Percentiles rank a stretch among this genome's conserved stretches.
Evolutionary conservation across 2,888 invertebrate genomes (phyloP).

Genomic region (Cataglyphis livida): DNA sequence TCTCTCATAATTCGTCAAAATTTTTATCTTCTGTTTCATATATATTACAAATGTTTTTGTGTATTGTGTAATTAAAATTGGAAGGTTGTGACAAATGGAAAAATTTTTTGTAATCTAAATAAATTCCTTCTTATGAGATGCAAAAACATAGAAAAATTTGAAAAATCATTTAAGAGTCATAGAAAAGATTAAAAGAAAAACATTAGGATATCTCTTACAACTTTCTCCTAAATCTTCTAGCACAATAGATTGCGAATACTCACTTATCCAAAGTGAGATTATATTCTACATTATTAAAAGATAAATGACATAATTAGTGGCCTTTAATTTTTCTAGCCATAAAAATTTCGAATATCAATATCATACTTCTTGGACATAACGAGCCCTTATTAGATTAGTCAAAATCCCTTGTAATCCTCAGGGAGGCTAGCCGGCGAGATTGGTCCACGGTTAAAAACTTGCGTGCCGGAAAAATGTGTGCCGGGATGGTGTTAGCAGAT

Average conservation of each 20-base stretch:
- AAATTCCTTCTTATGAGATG: neutral
- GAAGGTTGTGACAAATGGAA: neutral
- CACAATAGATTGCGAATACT: neutral
- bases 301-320: neutral
- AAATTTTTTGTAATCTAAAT: neutral
- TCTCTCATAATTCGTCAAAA: neutral
- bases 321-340: neutral
- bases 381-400: slow-evolving; percentile 24
- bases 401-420: neutral
- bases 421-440: neutral
- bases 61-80: neutral
- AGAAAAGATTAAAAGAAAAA: neutral
- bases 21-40: neutral
- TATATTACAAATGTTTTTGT: neutral
- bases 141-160: slow-evolving; percentile 68
- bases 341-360: neutral
- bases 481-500: slow-evolving; percentile 83
- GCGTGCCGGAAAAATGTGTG: neutral
- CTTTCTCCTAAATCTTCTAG: neutral
- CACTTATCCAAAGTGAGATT: neutral
- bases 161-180: neutral
- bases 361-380: neutral
- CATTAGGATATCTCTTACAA: neutral
- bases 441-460: slow-evolving; percentile 38
- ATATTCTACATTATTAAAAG: neutral